Base-by-base conservation (phyloP, 1,140 invertebrate genomes). In the Meloidogyne exigua region DNA sequence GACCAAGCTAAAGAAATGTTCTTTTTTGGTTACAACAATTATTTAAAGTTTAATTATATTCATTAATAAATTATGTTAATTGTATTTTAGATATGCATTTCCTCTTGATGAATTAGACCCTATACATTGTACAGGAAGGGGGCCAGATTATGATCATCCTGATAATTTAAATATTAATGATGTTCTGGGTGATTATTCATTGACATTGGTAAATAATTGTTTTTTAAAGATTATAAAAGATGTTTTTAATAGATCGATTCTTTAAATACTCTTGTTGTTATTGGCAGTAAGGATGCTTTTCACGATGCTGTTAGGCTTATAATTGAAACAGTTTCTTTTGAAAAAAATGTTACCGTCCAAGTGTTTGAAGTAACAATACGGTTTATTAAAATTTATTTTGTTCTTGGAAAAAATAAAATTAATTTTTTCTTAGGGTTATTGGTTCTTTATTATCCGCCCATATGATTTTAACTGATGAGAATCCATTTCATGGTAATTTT, bases 131-230 rank as follows among this genome's bases (percentile, higher is more conserved):
- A 83, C 76, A 12, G 90, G 90, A 23, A 84, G 91, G 75, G 90
- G 90, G 28, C 90, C 90, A 68, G 91, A 92, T 88, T 88, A 90
- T 86, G 89, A 90, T 4, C 89, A 91, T 88, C 90, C 90, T 90
- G 89, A 89, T 36, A 92, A 92, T 83, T 91, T 92, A 72, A 92
- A 92, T 82, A 92, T 92, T 64, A 92, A 92, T 88, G 92, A 92
- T 88, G 91, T 91, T 18, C 87, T 92, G 3, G 92, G 92, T 66
- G 91, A 92, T 79, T 91, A 90, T 83, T 88, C 88, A 36, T 83
- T 91, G 39, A 91, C 90, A 23, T 81, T 91, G 66, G 88, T 91
- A 76, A 57, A 12, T 4, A 11, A 4, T 13, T 36, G 10, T 11
- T 69, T 69, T 28, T 69, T 69, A 10, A 32, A 49, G 9, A 39